phyloP scores from a whole-genome alignment of 2,113 vertebrate species.

The Monarcha castaneiventris region DNA sequence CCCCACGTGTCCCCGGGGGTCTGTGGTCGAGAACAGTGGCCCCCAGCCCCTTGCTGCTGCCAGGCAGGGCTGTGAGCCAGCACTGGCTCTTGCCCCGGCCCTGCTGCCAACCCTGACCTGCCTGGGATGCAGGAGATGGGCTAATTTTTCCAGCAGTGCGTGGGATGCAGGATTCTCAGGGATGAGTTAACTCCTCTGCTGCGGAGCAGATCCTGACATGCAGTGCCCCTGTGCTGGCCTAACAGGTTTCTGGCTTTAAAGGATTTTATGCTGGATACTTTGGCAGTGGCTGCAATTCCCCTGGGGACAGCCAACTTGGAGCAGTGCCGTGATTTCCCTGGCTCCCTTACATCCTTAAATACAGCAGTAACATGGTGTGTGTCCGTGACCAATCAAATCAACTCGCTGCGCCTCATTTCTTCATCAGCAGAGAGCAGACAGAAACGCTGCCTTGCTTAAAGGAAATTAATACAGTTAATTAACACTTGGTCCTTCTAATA shows the following conservation, averaged over 20 bases:
- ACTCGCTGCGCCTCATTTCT: not conserved
- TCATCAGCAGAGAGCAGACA: not conserved
- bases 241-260: conserved; percentile 7
- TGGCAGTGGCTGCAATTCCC: not conserved
- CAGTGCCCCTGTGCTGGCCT: not conserved
- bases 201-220: not conserved
- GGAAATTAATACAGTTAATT: not conserved
- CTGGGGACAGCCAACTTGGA: accelerated
- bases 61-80: not conserved
- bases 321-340: not conserved
- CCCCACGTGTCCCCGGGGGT: accelerated
- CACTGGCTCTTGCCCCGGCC: accelerated
- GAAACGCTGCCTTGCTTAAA: not conserved
- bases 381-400: not conserved
- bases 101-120: not conserved
- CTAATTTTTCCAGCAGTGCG: not conserved
- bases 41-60: not conserved
- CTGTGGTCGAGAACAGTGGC: accelerated
- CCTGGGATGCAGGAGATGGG: not conserved
- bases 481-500: not conserved
- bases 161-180: not conserved
- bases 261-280: not conserved
- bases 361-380: not conserved
- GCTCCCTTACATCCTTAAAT: not conserved
- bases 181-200: not conserved